Conservation (phyloP, 2,113 vertebrate species). For the Pandion haliaetus region DNA sequence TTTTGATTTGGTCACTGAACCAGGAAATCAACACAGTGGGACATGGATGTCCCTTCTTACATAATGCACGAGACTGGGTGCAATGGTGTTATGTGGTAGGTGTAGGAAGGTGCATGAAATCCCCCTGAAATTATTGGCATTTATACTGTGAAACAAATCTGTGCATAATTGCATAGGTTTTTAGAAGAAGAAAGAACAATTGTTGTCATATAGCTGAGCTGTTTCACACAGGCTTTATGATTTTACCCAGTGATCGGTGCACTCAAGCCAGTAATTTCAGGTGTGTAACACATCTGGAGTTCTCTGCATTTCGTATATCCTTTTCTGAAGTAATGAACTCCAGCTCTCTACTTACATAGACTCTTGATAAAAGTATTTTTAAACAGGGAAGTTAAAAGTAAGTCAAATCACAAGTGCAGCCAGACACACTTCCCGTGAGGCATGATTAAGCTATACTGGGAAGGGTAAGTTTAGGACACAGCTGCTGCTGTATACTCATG, state of each 20-base stretch:
- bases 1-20: background rate
- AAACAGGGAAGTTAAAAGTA: background rate
- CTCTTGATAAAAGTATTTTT: background rate
- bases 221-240: background rate
- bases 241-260: background rate
- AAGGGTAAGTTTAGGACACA: background rate
- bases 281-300: background rate
- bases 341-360: background rate
- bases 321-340: background rate
- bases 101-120: background rate
- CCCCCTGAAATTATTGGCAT: background rate
- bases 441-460: background rate
- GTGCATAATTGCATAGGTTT: background rate
- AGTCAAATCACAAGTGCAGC: background rate
- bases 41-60: background rate
- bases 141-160: background rate
- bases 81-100: background rate
- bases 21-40: background rate
- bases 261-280: background rate
- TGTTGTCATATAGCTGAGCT: background rate
- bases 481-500: background rate
- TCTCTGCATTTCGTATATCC: background rate
- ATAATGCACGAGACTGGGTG: background rate
- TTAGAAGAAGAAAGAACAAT: background rate
- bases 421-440: background rate